phyloP scores from a whole-genome alignment of 2,113 vertebrate species.

The Actenoides hombroni region DNA sequence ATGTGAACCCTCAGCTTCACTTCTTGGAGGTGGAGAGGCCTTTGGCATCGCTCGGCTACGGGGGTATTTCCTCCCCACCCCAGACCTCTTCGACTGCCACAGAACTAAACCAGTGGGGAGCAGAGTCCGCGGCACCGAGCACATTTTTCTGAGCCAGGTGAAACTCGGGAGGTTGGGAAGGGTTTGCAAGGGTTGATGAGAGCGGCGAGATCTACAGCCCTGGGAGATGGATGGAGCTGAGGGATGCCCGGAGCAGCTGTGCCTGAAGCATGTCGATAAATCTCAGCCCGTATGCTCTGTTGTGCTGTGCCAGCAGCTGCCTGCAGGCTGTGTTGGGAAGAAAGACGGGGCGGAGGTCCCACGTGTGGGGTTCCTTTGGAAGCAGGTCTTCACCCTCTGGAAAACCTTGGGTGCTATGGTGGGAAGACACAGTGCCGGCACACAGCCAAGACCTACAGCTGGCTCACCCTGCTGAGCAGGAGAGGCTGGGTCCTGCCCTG shows the following conservation, averaged over 20 bases:
- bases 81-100: neutral
- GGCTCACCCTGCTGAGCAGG: neutral
- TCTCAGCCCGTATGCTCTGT: neutral
- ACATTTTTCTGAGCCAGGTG: conserved; percentile 36
- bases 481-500: neutral
- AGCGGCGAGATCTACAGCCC: neutral
- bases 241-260: conserved; percentile 37
- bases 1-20: rapidly evolving
- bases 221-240: conserved; percentile 29
- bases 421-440: neutral
- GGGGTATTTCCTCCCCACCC: neutral
- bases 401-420: rapidly evolving
- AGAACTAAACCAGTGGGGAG: neutral
- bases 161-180: neutral
- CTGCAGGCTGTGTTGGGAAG: conserved; percentile 8
- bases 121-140: neutral
- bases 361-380: neutral
- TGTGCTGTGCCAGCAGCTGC: conserved; percentile 42
- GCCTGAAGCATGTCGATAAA: conserved; percentile 55
- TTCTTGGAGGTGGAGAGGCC: neutral
- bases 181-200: conserved; percentile 22
- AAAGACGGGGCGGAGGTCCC: neutral
- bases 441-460: rapidly evolving
- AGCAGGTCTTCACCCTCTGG: neutral
- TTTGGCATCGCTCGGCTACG: neutral